phyloP scores from a whole-genome alignment of 2,888 invertebrate genomes.

The Orchesella flavescens region DNA sequence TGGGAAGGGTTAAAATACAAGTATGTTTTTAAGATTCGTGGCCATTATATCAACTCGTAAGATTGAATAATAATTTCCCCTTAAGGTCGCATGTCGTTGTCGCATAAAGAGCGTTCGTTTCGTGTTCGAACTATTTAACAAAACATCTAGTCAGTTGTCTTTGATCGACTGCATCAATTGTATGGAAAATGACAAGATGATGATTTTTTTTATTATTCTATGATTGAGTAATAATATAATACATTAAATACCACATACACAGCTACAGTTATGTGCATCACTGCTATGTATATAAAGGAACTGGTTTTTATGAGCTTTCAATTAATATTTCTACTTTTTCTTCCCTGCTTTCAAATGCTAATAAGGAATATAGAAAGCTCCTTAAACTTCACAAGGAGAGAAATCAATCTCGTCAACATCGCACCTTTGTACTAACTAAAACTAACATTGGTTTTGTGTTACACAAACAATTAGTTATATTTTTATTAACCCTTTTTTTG shows the following conservation, averaged over 20 bases:
- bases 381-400: no score
- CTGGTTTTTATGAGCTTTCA: constrained; percentile 63
- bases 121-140: constrained; percentile 1
- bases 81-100: background rate
- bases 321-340: constrained; percentile 9
- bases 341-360: constrained; percentile 20
- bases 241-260: no score
- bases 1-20: background rate
- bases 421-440: constrained; percentile 7
- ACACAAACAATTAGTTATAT: background rate
- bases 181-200: constrained; percentile 33
- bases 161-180: constrained; percentile 49
- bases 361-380: no score
- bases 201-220: background rate
- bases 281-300: constrained; percentile 28
- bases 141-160: constrained; percentile 56
- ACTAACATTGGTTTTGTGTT: constrained; percentile 1
- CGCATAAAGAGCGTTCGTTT: background rate
- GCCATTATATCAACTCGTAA: constrained; percentile 12
- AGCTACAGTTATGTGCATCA: background rate
- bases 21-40: constrained; percentile 26
- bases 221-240: no score
- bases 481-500: constrained; percentile 5
- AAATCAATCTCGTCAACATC: constrained; percentile 1
- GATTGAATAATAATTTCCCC: background rate